Percentiles rank a stretch among this genome's conserved stretches.
Conservation (phyloP, 1,140 invertebrate genomes). For the Rhagoletis pomonella region DNA sequence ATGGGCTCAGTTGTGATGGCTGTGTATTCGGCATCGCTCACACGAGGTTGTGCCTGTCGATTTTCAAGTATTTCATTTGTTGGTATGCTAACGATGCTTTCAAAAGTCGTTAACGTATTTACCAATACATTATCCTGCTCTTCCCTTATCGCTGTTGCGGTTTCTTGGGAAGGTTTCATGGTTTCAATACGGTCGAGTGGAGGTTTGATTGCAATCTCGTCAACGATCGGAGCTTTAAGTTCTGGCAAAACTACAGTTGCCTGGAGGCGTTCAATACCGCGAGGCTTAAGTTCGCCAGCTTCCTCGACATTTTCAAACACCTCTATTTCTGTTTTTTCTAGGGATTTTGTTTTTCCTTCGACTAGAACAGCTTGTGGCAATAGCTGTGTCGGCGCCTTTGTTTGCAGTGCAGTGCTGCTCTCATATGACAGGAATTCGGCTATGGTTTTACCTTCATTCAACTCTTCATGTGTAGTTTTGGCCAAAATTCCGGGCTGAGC, state of each 20-base stretch:
- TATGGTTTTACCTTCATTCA: constrained; percentile 3
- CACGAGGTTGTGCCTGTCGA: constrained; percentile 36
- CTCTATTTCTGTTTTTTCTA: constrained; percentile 58
- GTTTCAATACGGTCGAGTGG: neutral
- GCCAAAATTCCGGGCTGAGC: constrained; percentile 58
- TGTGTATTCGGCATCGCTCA: constrained; percentile 28
- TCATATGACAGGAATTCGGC: constrained; percentile 26
- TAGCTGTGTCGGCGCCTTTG: neutral
- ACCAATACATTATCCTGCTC: constrained; percentile 20
- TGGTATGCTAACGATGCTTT: neutral
- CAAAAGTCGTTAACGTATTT: constrained; percentile 18
- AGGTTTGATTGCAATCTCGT: constrained; percentile 38
- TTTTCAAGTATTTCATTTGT: neutral
- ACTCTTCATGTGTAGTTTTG: neutral
- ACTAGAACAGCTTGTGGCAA: neutral
- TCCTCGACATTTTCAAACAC: constrained; percentile 65
- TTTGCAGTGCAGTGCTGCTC: neutral
- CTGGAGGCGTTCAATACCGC: neutral
- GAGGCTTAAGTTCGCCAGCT: constrained; percentile 64
- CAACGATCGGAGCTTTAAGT: constrained; percentile 28
- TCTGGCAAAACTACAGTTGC: constrained; percentile 16
- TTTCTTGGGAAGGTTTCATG: neutral
- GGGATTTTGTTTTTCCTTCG: neutral
- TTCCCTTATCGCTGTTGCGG: neutral
- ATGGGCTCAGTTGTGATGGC: constrained; percentile 27